Evolutionary conservation across 1,140 invertebrate genomes (phyloP).

Genomic region (Aphelenchoides besseyi): DNA sequence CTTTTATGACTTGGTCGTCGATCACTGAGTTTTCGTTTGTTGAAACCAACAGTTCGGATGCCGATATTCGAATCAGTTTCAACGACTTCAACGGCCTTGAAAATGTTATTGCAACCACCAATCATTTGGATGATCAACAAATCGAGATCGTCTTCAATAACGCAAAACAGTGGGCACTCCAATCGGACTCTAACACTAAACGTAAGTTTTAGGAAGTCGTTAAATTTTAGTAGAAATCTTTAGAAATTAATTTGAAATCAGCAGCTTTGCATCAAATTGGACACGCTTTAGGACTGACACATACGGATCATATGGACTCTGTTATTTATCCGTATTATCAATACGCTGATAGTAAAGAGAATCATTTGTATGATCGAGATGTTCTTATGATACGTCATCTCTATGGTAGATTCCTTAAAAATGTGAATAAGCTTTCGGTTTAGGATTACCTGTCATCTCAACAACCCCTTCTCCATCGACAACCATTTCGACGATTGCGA

Average conservation of each 20-base stretch:
- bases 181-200: background rate
- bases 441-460: background rate
- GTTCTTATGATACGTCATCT: background rate
- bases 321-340: constrained; percentile 20
- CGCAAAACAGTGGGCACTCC: constrained; percentile 3
- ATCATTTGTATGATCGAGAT: constrained; percentile 3
- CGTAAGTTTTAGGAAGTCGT: background rate
- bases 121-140: background rate
- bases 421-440: background rate
- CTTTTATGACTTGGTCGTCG: background rate
- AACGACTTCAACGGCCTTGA: background rate
- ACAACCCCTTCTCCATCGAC: background rate
- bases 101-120: background rate
- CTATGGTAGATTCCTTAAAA: background rate
- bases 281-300: constrained; percentile 3
- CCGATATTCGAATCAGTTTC: constrained; percentile 13
- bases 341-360: background rate
- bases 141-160: background rate
- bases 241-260: constrained; percentile 5
- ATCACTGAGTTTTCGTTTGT: background rate
- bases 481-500: background rate
- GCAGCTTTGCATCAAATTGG: constrained; percentile 16
- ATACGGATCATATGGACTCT: constrained; percentile 1
- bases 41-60: background rate
- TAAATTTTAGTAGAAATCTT: background rate